phyloP scores from a whole-genome alignment of 35 echinoderm and acorn worm species.

The Holothuria glaberrima region DNA sequence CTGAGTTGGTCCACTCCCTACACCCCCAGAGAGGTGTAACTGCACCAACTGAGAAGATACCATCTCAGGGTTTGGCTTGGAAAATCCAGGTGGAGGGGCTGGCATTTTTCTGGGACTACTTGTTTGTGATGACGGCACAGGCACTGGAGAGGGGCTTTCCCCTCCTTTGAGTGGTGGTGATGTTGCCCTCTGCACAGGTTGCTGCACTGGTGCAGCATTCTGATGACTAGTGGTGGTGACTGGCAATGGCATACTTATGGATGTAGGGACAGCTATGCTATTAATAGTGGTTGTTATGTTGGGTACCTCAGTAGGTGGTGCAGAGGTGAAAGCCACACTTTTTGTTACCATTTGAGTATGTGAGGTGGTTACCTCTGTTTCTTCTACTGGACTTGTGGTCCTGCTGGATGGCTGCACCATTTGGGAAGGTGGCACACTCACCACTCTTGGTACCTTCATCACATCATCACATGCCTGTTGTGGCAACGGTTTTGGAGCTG shows the following conservation, averaged over 20 bases:
- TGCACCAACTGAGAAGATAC: conserved; percentile 80
- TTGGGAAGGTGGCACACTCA: not conserved
- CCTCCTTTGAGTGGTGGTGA: not conserved
- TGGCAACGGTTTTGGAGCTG: no score
- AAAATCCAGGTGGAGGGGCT: conserved; percentile 76
- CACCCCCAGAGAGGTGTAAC: conserved; percentile 37
- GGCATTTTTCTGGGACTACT: conserved; percentile 5
- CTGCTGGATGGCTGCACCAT: not conserved
- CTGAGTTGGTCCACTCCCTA: not conserved
- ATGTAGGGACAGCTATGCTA: not conserved
- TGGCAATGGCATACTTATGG: not conserved
- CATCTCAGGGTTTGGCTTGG: conserved; percentile 69
- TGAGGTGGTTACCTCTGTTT: not conserved
- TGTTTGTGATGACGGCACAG: conserved; percentile 14
- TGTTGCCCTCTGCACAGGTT: not conserved
- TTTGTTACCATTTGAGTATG: not conserved
- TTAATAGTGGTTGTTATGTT: not conserved
- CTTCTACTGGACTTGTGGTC: not conserved
- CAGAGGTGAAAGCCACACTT: not conserved
- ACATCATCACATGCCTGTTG: no score
- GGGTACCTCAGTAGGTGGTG: not conserved
- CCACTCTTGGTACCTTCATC: no score
- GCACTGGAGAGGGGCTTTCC: not conserved
- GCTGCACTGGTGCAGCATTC: not conserved
- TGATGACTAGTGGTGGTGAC: not conserved